phyloP scores from a whole-genome alignment of 1,140 invertebrate species.

The Oreohelix idahoensis region DNA sequence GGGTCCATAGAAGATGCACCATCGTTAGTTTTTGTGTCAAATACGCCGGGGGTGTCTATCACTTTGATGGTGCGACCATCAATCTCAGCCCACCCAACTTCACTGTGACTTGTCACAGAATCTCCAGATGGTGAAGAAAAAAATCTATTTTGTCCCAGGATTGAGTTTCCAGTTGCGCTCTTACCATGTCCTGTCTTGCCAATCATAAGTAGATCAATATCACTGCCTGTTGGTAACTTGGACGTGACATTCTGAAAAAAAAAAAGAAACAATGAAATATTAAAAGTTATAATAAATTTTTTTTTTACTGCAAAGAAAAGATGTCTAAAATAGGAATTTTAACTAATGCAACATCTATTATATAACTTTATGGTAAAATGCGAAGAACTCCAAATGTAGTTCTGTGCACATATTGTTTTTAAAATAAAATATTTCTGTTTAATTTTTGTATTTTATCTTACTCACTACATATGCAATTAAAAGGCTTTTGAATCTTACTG shows the following conservation, averaged over 20 bases:
- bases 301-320: no score
- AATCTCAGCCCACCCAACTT: background rate
- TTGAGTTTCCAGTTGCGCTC: conserved; percentile 49
- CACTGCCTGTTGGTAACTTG: conserved; percentile 18
- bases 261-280: no score
- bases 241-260: conserved; percentile 22
- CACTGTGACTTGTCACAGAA: conserved; percentile 7
- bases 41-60: conserved; percentile 37
- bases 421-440: no score
- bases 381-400: no score
- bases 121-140: background rate
- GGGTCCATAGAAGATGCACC: background rate
- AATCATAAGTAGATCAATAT: conserved; percentile 42
- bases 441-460: no score
- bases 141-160: conserved; percentile 41
- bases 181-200: conserved; percentile 52
- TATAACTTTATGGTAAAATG: no score
- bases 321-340: no score
- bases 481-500: no score
- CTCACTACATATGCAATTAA: no score
- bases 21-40: conserved; percentile 14
- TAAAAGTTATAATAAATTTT: no score
- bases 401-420: no score
- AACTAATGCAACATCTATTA: no score
- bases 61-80: conserved; percentile 31